Evolutionary conservation across 2,113 vertebrate genomes (phyloP).

Genomic region (Ahaetulla prasina): DNA sequence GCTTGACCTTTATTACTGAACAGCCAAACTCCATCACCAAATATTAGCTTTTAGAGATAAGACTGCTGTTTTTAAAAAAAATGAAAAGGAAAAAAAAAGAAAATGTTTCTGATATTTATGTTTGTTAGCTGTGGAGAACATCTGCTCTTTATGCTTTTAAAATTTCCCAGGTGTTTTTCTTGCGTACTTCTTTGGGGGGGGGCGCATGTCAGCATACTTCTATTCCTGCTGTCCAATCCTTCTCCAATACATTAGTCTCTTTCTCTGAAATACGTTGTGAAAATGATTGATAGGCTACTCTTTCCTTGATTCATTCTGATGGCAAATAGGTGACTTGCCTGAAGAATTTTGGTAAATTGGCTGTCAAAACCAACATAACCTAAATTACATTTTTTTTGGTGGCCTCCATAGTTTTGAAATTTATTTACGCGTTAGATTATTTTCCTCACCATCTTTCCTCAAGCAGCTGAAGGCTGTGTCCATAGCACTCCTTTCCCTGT

Average conservation of each 20-base stretch:
- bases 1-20: not conserved
- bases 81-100: not conserved
- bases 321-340: not conserved
- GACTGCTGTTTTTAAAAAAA: not conserved
- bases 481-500: not conserved
- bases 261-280: not conserved
- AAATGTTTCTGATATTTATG: not conserved
- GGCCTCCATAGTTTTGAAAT: not conserved
- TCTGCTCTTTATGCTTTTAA: not conserved
- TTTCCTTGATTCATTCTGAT: not conserved
- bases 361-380: not conserved
- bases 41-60: not conserved
- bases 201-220: not conserved
- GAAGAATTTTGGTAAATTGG: not conserved
- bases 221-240: not conserved
- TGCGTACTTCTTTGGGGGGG: not conserved
- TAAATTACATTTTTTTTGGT: not conserved
- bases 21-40: not conserved
- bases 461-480: not conserved
- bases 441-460: not conserved
- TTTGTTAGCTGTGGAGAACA: not conserved
- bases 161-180: not conserved
- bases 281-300: not conserved
- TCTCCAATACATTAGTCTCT: not conserved
- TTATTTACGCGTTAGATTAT: not conserved